Conservation (phyloP, 2,113 vertebrate species). For the Camelus bactrianus region DNA sequence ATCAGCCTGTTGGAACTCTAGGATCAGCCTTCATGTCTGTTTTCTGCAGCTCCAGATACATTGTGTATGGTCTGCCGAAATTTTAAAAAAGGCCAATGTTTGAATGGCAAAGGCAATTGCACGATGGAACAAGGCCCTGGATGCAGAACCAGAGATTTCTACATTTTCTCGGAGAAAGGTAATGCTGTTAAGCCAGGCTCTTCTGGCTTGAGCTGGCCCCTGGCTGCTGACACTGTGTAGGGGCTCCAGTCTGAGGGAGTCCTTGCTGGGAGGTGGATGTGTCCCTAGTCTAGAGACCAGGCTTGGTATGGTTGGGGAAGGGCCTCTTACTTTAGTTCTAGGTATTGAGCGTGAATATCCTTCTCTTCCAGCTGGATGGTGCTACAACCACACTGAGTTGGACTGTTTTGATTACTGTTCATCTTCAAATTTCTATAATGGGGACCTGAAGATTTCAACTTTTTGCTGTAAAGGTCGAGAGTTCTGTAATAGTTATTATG, state of each 20-base stretch:
- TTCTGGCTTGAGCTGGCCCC: too few species aligned
- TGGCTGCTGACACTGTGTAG: background rate
- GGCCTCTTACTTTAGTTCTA: background rate
- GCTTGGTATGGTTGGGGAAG: background rate
- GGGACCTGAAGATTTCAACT: too few species aligned
- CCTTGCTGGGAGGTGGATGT: too few species aligned
- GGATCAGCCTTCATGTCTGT: background rate
- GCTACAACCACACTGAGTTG: too few species aligned
- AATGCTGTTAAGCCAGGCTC: background rate
- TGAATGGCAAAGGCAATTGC: background rate
- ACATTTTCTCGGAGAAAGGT: background rate
- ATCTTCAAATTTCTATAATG: too few species aligned
- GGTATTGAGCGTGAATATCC: background rate
- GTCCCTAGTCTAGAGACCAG: background rate
- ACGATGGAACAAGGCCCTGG: slow-evolving; percentile 38
- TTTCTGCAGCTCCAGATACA: background rate
- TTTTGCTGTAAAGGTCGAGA: too few species aligned
- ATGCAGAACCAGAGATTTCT: slow-evolving; percentile 54
- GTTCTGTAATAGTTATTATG: background rate
- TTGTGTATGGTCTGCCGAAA: slow-evolving; percentile 48
- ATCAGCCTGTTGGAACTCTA: background rate
- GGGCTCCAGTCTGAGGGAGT: too few species aligned
- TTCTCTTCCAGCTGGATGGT: too few species aligned
- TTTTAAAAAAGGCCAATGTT: slow-evolving; percentile 10
- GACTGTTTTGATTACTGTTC: too few species aligned